Percentiles rank a stretch among this genome's conserved stretches.
Evolutionary conservation across 2,113 vertebrate species (phyloP).

Genomic region (Pteruthius melanotis): DNA sequence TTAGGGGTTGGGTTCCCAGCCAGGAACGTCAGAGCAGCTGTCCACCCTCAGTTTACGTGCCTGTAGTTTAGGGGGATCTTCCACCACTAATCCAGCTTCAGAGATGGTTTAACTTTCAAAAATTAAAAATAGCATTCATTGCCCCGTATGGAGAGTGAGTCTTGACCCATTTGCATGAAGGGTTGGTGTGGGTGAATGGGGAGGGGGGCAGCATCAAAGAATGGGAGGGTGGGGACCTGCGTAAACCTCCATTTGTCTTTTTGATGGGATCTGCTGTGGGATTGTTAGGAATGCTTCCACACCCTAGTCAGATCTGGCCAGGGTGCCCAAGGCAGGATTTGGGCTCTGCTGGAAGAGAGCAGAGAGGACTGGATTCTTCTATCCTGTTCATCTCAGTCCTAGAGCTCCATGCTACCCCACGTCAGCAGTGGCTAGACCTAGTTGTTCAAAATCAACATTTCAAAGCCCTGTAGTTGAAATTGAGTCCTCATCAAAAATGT

Average conservation of each 20-base stretch:
- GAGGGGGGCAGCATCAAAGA: neutral
- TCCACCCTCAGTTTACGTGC: conserved; percentile 65
- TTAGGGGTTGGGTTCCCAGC: conserved; percentile 60
- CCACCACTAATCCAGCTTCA: conserved; percentile 69
- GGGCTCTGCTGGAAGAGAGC: neutral
- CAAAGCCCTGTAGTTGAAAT: neutral
- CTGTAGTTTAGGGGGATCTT: conserved; percentile 68
- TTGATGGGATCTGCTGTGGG: neutral
- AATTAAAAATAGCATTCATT: conserved; percentile 66
- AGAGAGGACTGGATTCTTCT: neutral
- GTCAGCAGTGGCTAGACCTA: neutral
- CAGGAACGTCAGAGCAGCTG: conserved; percentile 68
- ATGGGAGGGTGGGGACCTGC: neutral
- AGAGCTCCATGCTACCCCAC: neutral
- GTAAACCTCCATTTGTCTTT: neutral
- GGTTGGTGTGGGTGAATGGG: conserved; percentile 13
- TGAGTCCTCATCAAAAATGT: neutral
- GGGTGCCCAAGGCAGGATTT: neutral
- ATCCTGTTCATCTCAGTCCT: neutral
- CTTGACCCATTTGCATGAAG: conserved; percentile 56
- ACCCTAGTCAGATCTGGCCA: neutral
- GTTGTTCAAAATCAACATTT: neutral
- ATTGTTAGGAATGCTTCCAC: neutral
- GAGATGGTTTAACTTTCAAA: conserved; percentile 69
- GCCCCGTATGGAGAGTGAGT: conserved; percentile 29